These are phyloP conservation scores for Drosophila siamana DNA, from an alignment of 2,888 invertebrate species.

Conservation along the genomic window DNA sequence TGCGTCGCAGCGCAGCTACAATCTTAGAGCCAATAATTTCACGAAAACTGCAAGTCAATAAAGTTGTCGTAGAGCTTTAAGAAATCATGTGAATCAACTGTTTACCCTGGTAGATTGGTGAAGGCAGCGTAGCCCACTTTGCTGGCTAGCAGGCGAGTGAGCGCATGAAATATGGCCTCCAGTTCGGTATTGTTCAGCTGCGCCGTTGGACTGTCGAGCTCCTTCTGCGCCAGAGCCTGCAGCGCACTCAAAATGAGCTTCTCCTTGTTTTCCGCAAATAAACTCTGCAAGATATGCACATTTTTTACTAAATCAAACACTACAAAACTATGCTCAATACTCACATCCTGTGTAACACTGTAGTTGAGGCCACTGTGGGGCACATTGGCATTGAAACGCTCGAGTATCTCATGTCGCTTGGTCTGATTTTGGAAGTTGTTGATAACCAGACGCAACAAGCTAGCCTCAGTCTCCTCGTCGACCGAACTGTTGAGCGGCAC, in stretches of 20 bases:
- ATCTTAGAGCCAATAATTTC: conserved; percentile 97
- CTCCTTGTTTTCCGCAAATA: conserved; percentile 99
- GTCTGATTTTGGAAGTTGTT: conserved; percentile 86
- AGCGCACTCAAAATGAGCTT: conserved; percentile 97
- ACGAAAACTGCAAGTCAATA: conserved; percentile 89
- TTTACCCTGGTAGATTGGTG: conserved; percentile 93
- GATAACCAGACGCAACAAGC: conserved; percentile 88
- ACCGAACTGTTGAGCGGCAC: conserved; percentile 95
- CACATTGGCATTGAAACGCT: conserved; percentile 98
- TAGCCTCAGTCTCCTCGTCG: conserved; percentile 98
- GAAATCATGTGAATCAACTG: background rate
- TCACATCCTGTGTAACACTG: conserved; percentile 98
- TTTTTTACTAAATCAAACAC: background rate
- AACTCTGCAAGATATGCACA: conserved; percentile 88
- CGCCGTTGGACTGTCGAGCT: conserved; percentile 87
- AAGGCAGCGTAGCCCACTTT: conserved; percentile 99
- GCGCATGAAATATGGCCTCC: conserved; percentile 97
- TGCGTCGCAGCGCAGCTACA: conserved; percentile 94
- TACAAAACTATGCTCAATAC: conserved; percentile 74
- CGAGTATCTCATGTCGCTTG: conserved; percentile 91
- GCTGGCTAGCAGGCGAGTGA: conserved; percentile 96
- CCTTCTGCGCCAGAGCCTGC: conserved; percentile 92
- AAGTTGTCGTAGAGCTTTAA: background rate
- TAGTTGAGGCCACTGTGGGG: conserved; percentile 99
- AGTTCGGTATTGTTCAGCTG: conserved; percentile 90